Base-by-base conservation (phyloP, 2,888 invertebrate species). In the Oscheius sp. region DNA sequence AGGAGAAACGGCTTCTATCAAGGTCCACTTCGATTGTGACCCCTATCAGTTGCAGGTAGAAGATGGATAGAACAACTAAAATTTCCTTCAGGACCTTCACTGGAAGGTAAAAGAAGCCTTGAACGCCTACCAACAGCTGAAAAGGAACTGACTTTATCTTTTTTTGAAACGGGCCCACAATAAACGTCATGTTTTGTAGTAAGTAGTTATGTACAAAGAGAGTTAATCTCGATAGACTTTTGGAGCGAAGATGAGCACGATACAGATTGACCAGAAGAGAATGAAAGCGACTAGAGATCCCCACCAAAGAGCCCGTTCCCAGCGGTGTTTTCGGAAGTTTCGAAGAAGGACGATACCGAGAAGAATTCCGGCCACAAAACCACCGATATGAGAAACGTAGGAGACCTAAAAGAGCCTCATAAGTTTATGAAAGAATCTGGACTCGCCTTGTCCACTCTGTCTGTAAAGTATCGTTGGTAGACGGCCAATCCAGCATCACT, bases 301-400 rank as follows among this genome's bases (percentile, higher is more conserved):
- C 94, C 94, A 94, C 93, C 94, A 94, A 0, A 95, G 89, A 0
- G 93, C 92, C 80, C 92, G 93, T 90, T 95, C 95, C 94, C 94
- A 95, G 74, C 92, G 53, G 48, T 79, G 77, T 68, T 77, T 70
- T 13, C 77, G 74, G 7, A 95, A 91, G 90, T 95, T 95, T 33
- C 94, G 92, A n/a, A 95, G 91, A 0, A 94, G 93, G 10, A 94
- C 94, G 77, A 95, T 93, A 29, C 95, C 95, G 50, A 95, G 93
- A 29, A 95, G 91, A 76, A 93, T 90, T 85, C 97, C 97, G 71
- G 95, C 95, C 1, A 96, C 83, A 57, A 95, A 95, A 1, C 98
- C 96, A 0, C 94, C 95, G 60, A 96, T 91, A 91, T 98, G 98
- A 7, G 97, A 97, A 0, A 95, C 94, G 89, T 97, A 96, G 11